Base-by-base conservation (phyloP, 2,113 vertebrate species). In the Otis tarda region DNA sequence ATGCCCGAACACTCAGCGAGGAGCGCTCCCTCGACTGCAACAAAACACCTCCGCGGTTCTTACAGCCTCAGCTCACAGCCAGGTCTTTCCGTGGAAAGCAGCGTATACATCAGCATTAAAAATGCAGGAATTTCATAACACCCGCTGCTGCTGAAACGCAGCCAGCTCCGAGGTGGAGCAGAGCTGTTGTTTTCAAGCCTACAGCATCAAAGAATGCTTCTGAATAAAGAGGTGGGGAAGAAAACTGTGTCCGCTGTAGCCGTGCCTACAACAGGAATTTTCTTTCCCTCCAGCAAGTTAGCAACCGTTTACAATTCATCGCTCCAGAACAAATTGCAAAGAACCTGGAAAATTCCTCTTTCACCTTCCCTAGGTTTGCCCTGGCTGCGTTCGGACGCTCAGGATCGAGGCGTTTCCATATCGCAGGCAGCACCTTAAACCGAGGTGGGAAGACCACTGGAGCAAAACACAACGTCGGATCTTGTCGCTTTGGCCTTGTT, bases 31-130 rank as follows among this genome's bases (percentile, higher is more conserved):
- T 15, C 0, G 9, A 39, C 18, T 6, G 4, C 56, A 7, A 24
- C 30, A 23, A 30, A n/a, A 11, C 2, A 0, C 16, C 33, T 17
- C 3, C 56, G 2, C 7, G 0, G 33, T 4, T 50, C 24, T 23
- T 13, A 20, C 23, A 5, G 8, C 22, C 24, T 3, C 59, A 65
- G n/a, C 55, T 31, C 22, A 35, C 6, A 23, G 63, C 56, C 49
- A 12, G 8, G 16, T 1, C 57, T 71, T 41, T 16, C 10, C 1
- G 22, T 19, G 56, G 37, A 33, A 52, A 65, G 20, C 50, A 19
- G 27, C 27, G 1, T 14, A 7, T 18, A 10, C 49, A 52, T 13
- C 56, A 15, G 76, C 8, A 4, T 37, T 52, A 70, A 27, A 75
- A 67, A 65, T 4, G 25, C 57, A 87, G 71, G 88, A 78, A 83